Base-by-base conservation (phyloP, 2,113 vertebrate species). In the Tamias sibiricus region DNA sequence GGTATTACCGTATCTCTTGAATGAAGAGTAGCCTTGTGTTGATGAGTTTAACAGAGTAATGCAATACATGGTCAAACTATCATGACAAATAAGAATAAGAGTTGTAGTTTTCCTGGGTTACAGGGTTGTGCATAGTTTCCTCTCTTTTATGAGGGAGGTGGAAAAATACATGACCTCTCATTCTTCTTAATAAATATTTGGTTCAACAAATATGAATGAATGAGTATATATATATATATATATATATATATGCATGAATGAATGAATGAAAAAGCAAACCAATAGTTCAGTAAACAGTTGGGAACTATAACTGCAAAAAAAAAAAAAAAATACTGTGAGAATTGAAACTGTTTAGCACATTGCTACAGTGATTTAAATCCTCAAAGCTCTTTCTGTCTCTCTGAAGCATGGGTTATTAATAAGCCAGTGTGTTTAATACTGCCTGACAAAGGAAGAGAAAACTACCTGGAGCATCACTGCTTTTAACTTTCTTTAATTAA, bases 21-120 rank as follows among this genome's bases (percentile, higher is more conserved):
- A 44, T 79, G 71, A 90, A 94, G 71, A 95, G 32, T n/a, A 93
- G 52, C 57, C 30, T 87, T 87, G 14, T 42, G 42, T 71, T 84
- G 87, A 57, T 82, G n/a, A 71, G 71, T 83, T 76, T 76, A 79
- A 59, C n/a, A 82, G 66, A 76, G 54, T 88, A 72, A 74, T 28
- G 9, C 37, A 71, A 54, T 76, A 44, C 17, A 24, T 79, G 74
- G 68, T 68, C n/a, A 66, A 74, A 42, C 19, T 68, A 12, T 89
- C 93, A 30, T 47, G 86, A 13, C 35, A 69, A 59, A 74, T 35
- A 72, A 69, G 47, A 22, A 10, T 32, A 62, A 52, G 72, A 71
- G 72, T 52, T 93, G 40, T 74, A 37, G 57, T 85, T 86, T 19
- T 69, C n/a, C 68, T 14, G 81, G 77, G 37, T 44, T 71, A 68